Base-by-base conservation (phyloP, 1,140 invertebrate species). In the Maconellicoccus hirsutus region DNA sequence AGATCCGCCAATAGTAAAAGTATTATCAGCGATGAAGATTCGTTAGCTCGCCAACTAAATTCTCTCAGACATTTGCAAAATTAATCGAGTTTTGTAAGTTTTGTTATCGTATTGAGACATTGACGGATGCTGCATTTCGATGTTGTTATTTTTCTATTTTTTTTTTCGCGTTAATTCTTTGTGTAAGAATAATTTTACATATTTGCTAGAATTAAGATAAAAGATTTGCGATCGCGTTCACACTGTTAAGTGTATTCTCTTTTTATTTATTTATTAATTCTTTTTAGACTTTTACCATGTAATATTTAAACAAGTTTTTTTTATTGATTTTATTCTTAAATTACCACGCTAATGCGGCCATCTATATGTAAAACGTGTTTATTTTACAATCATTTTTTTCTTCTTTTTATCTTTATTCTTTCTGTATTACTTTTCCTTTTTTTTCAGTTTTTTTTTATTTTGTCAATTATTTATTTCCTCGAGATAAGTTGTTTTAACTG, bases 281-380 rank as follows among this genome's bases (percentile, higher is more conserved):
- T 52, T 52, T 52, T 52, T 52, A 52, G 42, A 52, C 42, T 52
- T 52, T 52, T 52, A 52, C 42, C 42, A 52, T 52, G n/a, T 8
- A 6, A 33, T 6, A 12, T 33, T 33, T 33, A 33, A 33, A 33
- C 12, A 33, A 33, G 29, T 33, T 33, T 33, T 33, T 33, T 33
- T 33, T 33, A 6, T 33, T 33, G 3, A 6, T 33, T 33, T 33
- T 33, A 6, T 33, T 33, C 12, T 33, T 33, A 6, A 33, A 6
- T 33, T 33, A 33, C 29, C 29, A 33, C 29, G 29, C 29, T 33
- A 33, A 33, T 6, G 29, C 29, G 29, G 29, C 29, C 29, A 33
- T 33, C 4, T 33, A 33, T 33, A 12, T 33, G 3, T 33, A 33
- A 33, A 52, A 52, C 42, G 10, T 52, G 42, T 52, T 52, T 16